These are phyloP conservation scores for Chaetorhynchus papuensis DNA, from an alignment of 2,113 vertebrate species.

Conservation along the genomic window DNA sequence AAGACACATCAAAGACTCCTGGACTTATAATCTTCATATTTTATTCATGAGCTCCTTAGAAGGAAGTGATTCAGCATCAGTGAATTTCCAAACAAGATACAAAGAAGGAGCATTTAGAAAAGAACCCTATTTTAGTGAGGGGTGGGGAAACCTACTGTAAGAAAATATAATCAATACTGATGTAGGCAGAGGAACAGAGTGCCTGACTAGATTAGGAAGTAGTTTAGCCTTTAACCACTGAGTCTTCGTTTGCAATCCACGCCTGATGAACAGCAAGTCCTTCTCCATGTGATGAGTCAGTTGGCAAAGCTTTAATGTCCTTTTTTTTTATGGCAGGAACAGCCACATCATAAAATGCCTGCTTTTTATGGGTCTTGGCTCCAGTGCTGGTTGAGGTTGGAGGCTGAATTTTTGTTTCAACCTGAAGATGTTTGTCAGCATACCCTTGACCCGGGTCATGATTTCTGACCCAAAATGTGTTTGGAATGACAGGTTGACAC, in stretches of 20 bases:
- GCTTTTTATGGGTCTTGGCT: background rate
- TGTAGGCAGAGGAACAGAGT: background rate
- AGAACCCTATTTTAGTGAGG: background rate
- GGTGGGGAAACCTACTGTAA: background rate
- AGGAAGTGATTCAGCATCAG: background rate
- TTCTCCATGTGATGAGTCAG: background rate
- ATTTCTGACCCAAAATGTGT: background rate
- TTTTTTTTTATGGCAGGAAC: background rate
- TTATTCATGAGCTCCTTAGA: constrained; percentile 39
- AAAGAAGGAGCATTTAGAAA: background rate
- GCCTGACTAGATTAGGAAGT: background rate
- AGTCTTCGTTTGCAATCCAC: background rate
- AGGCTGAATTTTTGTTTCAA: background rate
- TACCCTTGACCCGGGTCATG: background rate
- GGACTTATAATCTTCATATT: constrained; percentile 14
- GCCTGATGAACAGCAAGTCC: background rate
- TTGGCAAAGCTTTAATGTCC: background rate
- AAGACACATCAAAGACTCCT: constrained; percentile 46
- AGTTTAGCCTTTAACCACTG: background rate
- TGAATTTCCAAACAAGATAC: constrained; percentile 34
- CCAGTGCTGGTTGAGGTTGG: background rate
- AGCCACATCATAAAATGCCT: background rate
- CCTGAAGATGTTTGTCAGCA: background rate
- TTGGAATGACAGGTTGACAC: background rate
- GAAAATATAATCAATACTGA: background rate